Conservation (phyloP, 2,888 invertebrate genomes). For the Drosophila mimica region DNA sequence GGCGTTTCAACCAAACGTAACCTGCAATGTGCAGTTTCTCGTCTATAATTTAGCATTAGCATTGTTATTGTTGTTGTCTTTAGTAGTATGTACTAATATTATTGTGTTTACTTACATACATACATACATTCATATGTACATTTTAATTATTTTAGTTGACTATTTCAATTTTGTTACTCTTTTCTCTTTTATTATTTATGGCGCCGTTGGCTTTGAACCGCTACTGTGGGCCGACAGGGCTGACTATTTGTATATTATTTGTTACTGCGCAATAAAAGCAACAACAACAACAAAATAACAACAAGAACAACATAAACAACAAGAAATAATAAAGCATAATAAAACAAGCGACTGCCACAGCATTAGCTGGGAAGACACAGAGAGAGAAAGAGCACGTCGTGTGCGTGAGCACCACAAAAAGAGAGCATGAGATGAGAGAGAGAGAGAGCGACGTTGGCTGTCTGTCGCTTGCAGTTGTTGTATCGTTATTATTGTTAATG, state of each 20-base stretch:
- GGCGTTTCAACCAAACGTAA: conserved; percentile 20
- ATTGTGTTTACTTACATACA: background rate
- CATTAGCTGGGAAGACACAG: conserved; percentile 44
- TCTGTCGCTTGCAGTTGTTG: background rate
- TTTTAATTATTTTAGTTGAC: conserved; percentile 62
- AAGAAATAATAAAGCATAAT: conserved; percentile 71
- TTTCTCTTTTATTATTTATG: conserved; percentile 57
- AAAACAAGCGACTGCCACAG: conserved; percentile 58
- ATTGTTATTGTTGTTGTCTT: conserved; percentile 26
- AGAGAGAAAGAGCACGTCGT: conserved; percentile 17
- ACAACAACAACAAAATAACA: conserved; percentile 56
- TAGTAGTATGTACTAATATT: conserved; percentile 31
- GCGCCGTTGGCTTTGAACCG: conserved; percentile 43
- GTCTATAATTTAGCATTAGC: conserved; percentile 22
- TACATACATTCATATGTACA: conserved; percentile 31
- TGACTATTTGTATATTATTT: conserved; percentile 54
- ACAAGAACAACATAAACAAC: conserved; percentile 47
- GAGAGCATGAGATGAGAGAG: conserved; percentile 20
- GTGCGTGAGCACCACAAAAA: conserved; percentile 20
- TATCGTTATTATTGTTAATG: conserved; percentile 22
- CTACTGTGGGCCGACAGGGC: conserved; percentile 22
- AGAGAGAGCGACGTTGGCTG: conserved; percentile 1
- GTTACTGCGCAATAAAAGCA: conserved; percentile 74
- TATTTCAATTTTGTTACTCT: conserved; percentile 8
- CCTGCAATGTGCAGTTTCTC: conserved; percentile 22